Base-by-base conservation (phyloP, 2,797 vertebrate genomes). In the Sebastiscus tertius region DNA sequence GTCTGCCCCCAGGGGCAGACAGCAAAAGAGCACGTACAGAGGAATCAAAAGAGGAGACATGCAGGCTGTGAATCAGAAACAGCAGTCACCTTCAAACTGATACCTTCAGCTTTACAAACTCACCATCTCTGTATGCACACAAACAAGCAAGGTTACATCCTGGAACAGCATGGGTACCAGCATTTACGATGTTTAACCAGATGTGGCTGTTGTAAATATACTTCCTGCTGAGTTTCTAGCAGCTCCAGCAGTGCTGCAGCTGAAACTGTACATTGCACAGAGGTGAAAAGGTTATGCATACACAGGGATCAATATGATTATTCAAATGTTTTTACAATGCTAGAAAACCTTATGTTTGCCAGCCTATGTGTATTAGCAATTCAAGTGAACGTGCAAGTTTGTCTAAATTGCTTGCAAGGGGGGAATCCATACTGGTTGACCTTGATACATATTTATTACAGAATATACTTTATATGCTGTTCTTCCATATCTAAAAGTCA, bases 61-160 rank as follows among this genome's bases (percentile, higher is more conserved):
- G 70, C 61, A 59, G 79, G 31, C 66, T 81, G 3, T 77, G 61
- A 86, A 86, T 89, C 74, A 75, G 75, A 90, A 88, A 80, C 63
- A 65, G 62, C 71, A 85, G 76, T 87, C 84, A 87, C 88, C 88
- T 91, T 90, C 76, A 88, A 77, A 83, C 86, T 42, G 33, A 61
- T 65, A 71, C 72, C 65, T 73, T 78, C 27, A 55, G 62, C 80
- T 77, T 69, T 73, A 46, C 74, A 60, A 52, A 6, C 73, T 81
- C 72, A n/a, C 75, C 66, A 10, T 75, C 60, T 77, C 72, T 33
- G 56, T 8, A 10, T 6, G 65, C 56, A 56, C 56, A 81, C 62
- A 81, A 39, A 84, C 63, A 73, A 8, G 42, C 26, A 69, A 68
- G 59, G 67, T 66, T 75, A 69, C 36, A 60, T 42, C 33, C 39